Conservation (phyloP, 37 sponge, comb jelly and placozoan genomes). For the Chondrosia reniformis region DNA sequence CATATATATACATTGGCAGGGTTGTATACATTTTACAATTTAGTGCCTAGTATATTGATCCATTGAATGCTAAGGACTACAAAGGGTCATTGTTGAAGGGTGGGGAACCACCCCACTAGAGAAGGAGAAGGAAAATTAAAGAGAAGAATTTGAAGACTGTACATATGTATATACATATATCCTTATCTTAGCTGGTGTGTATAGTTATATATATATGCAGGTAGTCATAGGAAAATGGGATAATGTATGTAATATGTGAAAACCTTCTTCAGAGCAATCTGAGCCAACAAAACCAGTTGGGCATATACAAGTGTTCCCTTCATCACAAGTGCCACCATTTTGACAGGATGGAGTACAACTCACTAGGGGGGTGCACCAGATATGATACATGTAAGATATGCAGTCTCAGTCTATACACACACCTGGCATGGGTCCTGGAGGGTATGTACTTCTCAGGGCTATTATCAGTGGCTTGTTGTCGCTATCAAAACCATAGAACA, state of each 20-base stretch:
- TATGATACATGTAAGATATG: too few relatives aligned
- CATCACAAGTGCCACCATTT: conserved; percentile 14
- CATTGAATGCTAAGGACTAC: too few relatives aligned
- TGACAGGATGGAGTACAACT: conserved; percentile 9
- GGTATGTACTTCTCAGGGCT: neutral
- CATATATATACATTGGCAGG: too few relatives aligned
- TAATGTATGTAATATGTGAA: too few relatives aligned
- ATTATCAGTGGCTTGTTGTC: neutral
- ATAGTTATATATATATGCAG: neutral
- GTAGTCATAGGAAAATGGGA: neutral
- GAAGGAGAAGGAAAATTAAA: too few relatives aligned
- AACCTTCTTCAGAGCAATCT: conserved; percentile 5
- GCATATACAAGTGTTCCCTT: neutral
- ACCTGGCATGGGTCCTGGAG: conserved; percentile 4
- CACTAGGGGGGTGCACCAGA: too few relatives aligned
- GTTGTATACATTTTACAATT: too few relatives aligned
- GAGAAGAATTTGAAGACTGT: neutral
- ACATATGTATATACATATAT: neutral
- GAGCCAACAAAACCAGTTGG: neutral
- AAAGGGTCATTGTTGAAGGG: too few relatives aligned
- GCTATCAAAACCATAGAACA: neutral
- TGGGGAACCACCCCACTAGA: too few relatives aligned
- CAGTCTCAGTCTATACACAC: too few relatives aligned
- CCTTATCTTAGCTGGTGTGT: neutral
- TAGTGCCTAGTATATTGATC: too few relatives aligned